Conservation (phyloP, 2,797 vertebrate species). For the Gambusia yucatana region DNA sequence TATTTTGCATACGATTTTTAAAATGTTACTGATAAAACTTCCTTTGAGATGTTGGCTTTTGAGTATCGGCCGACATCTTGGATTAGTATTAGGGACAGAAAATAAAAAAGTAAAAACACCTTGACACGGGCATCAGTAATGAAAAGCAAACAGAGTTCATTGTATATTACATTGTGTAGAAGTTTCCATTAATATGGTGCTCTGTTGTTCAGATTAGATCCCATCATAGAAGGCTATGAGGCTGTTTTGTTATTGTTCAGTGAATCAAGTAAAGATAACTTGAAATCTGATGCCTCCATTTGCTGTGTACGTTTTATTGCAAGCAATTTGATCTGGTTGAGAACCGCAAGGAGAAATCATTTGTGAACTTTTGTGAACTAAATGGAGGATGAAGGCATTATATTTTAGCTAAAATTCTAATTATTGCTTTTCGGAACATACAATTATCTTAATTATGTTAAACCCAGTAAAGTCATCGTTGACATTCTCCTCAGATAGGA, state of each 20-base stretch:
- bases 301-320: neutral
- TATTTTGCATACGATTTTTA: neutral
- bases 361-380: no score
- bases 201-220: slow-evolving; percentile 7
- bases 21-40: neutral
- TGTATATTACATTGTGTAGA: neutral
- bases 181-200: neutral
- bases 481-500: neutral
- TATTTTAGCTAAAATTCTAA: neutral
- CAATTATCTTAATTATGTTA: neutral
- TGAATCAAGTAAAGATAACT: neutral
- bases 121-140: neutral
- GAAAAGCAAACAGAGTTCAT: neutral
- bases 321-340: neutral
- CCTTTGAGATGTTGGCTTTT: neutral
- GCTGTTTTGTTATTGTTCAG: neutral
- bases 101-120: neutral
- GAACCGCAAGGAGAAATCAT: neutral
- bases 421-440: neutral
- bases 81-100: neutral
- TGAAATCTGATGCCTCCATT: neutral
- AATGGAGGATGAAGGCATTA: neutral
- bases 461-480: neutral
- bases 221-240: slow-evolving; percentile 1
- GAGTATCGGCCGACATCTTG: neutral